Evolutionary conservation across 2,888 invertebrate species (phyloP).

Genomic region (Lochmaea crataegi): DNA sequence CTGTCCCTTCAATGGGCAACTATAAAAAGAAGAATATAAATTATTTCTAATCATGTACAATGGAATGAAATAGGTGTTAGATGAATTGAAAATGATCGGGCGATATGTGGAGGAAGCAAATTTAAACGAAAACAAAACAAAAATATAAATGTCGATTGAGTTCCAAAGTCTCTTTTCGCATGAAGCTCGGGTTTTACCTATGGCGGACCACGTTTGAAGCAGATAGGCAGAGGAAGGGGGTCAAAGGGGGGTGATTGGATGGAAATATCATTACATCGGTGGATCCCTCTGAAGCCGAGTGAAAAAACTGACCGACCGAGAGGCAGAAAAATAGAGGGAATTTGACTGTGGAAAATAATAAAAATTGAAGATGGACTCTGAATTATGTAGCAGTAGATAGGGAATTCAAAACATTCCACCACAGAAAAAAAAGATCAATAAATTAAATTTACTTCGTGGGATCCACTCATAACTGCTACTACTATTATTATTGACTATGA

Average conservation of each 20-base stretch:
- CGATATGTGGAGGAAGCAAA: slow-evolving; percentile 51
- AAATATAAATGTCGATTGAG: slow-evolving; percentile 58
- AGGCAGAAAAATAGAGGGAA: slow-evolving; percentile 67
- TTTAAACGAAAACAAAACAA: slow-evolving; percentile 51
- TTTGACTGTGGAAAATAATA: slow-evolving; percentile 67
- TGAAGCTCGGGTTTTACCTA: slow-evolving; percentile 47
- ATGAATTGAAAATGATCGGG: slow-evolving; percentile 51
- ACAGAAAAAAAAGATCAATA: slow-evolving; percentile 38
- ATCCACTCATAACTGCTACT: too few relatives aligned
- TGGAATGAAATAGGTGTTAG: background rate
- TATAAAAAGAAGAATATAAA: too few relatives aligned
- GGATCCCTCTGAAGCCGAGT: slow-evolving; percentile 62
- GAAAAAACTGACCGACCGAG: slow-evolving; percentile 64
- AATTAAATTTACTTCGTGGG: too few relatives aligned
- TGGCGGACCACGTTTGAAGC: slow-evolving; percentile 28
- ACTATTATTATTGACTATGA: too few relatives aligned
- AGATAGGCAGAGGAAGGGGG: slow-evolving; percentile 54
- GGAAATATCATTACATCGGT: slow-evolving; percentile 66
- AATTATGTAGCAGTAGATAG: slow-evolving; percentile 66
- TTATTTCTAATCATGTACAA: too few relatives aligned
- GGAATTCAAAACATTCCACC: slow-evolving; percentile 53
- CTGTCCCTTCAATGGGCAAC: too few relatives aligned
- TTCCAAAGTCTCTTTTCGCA: slow-evolving; percentile 46
- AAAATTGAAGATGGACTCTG: slow-evolving; percentile 68
- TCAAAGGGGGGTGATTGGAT: slow-evolving; percentile 62